phyloP scores from a whole-genome alignment of 2,797 vertebrate species.

The Alca torda region DNA sequence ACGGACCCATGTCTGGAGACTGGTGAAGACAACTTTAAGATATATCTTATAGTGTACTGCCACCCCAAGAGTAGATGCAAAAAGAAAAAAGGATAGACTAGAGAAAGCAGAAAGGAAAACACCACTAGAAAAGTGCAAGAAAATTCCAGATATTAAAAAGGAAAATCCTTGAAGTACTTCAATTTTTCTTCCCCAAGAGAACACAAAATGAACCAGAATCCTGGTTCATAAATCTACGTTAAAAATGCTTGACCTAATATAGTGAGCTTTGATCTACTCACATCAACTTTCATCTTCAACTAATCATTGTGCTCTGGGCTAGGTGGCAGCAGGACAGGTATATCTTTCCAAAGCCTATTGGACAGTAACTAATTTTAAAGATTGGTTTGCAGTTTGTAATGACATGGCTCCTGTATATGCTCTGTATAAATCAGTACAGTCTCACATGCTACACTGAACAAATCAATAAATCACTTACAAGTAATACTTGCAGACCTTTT shows the following conservation, averaged over 20 bases:
- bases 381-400: constrained; percentile 52
- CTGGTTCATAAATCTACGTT: constrained; percentile 15
- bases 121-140: not conserved
- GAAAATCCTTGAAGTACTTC: not conserved
- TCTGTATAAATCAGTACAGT: constrained; percentile 48
- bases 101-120: not conserved
- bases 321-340: constrained; percentile 42
- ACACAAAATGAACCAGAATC: not conserved
- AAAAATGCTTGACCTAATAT: not conserved
- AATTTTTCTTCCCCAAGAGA: constrained; percentile 2
- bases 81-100: not conserved
- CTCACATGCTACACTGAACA: constrained; percentile 24
- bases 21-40: not conserved
- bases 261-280: constrained; percentile 42
- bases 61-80: not conserved
- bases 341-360: constrained; percentile 36
- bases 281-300: constrained; percentile 32
- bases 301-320: constrained; percentile 9
- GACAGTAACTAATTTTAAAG: constrained; percentile 64
- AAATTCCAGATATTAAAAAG: not conserved
- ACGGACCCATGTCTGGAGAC: not conserved
- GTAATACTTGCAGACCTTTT: constrained; percentile 35
- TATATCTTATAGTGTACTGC: not conserved
- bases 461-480: constrained; percentile 60
- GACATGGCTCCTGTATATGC: constrained; percentile 20